Percentiles rank a stretch among this genome's conserved stretches.
Evolutionary conservation across 1,140 invertebrate genomes (phyloP).

Genomic region (Nomia melanderi): DNA sequence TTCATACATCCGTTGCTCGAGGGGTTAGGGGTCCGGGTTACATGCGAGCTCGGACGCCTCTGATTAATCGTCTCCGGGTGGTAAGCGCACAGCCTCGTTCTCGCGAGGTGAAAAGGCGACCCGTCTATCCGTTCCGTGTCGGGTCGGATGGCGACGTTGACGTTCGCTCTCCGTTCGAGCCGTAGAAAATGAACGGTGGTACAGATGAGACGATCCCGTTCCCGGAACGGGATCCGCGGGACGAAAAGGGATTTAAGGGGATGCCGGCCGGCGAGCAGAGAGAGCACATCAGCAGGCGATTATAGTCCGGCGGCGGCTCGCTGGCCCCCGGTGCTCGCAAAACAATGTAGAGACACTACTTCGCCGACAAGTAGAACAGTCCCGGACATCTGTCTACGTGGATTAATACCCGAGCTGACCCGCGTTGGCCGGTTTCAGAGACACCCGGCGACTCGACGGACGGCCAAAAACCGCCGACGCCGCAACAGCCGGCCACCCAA

Average conservation of each 20-base stretch:
- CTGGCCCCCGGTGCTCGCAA: neutral
- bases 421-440: slow-evolving; percentile 62
- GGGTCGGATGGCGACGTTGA: too few species aligned
- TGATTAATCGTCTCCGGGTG: neutral
- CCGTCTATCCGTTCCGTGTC: too few species aligned
- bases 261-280: too few species aligned
- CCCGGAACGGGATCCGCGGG: too few species aligned
- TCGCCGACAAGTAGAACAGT: slow-evolving; percentile 15
- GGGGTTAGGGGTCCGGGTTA: too few species aligned
- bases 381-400: neutral
- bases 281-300: neutral
- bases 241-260: neutral
- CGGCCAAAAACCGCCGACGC: slow-evolving; percentile 73
- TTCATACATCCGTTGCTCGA: slow-evolving; percentile 18
- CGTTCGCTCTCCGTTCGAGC: too few species aligned
- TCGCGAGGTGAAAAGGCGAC: too few species aligned
- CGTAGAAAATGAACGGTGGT: too few species aligned
- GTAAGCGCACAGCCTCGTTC: too few species aligned
- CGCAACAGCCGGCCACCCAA: slow-evolving; percentile 72
- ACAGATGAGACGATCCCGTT: too few species aligned
- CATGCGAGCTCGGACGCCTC: too few species aligned
- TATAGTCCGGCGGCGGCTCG: neutral
- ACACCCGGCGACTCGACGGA: slow-evolving; percentile 68
- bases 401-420: slow-evolving; percentile 43
- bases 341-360: neutral